Percentiles rank a stretch among this genome's conserved stretches.
phyloP scores from a whole-genome alignment of 2,113 vertebrate genomes.

The Poeciliopsis prolifica region DNA sequence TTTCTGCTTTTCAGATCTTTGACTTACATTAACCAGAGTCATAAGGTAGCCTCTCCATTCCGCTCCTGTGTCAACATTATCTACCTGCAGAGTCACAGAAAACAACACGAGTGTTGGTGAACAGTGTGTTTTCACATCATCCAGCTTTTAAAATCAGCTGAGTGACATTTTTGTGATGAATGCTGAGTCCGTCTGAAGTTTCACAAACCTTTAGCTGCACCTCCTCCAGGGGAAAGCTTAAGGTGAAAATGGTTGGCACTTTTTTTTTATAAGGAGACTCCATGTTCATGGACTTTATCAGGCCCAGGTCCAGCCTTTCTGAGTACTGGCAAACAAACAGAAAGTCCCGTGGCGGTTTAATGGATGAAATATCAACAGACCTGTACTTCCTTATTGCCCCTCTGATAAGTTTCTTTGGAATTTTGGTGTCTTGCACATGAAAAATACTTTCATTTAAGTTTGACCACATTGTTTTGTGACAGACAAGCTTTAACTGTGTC shows the following conservation, averaged over 20 bases:
- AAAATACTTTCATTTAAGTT: background rate
- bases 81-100: slow-evolving; percentile 65
- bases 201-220: slow-evolving; percentile 67
- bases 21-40: slow-evolving; percentile 80
- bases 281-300: slow-evolving; percentile 53
- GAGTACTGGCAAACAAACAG: slow-evolving; percentile 55
- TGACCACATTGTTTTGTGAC: background rate
- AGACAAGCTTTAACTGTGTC: background rate
- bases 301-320: slow-evolving; percentile 67
- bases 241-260: slow-evolving; percentile 41
- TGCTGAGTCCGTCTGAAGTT: background rate
- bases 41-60: slow-evolving; percentile 85
- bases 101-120: background rate
- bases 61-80: slow-evolving; percentile 76
- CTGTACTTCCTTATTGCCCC: background rate
- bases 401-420: background rate
- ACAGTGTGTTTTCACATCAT: background rate
- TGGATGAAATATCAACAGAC: background rate
- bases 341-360: background rate
- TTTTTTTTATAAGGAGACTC: slow-evolving; percentile 21
- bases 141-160: background rate
- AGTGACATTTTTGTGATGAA: background rate
- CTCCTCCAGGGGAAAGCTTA: slow-evolving; percentile 39
- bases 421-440: background rate
- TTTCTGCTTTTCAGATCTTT: slow-evolving; percentile 4